Conservation (phyloP, 2,888 invertebrate species). For the Amphiduros pacificus region DNA sequence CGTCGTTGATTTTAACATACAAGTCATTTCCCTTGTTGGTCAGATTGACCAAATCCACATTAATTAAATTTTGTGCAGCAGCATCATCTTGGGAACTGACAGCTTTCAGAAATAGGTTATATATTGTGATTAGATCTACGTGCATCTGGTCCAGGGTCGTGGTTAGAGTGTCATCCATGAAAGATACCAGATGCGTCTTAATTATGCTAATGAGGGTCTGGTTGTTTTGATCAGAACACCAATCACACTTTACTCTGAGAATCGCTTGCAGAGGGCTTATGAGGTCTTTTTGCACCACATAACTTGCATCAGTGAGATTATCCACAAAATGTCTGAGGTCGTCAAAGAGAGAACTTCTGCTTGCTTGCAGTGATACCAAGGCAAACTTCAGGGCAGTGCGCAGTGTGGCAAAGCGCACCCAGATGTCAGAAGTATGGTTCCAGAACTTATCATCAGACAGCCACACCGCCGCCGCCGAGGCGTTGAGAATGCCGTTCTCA, state of each 20-base stretch:
- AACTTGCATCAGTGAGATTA: not conserved
- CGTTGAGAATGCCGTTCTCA: not conserved
- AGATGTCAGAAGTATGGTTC: slow-evolving; percentile 11
- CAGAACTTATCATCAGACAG: slow-evolving; percentile 14
- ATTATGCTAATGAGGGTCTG: not conserved
- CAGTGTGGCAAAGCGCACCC: slow-evolving; percentile 7
- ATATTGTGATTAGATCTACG: not conserved
- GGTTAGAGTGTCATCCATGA: not conserved
- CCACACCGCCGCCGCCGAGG: not conserved
- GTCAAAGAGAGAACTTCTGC: not conserved
- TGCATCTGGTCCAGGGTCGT: not conserved
- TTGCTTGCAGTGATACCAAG: not conserved
- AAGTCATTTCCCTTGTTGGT: not conserved
- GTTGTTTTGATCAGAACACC: not conserved
- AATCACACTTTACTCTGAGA: not conserved
- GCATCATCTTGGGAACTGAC: not conserved
- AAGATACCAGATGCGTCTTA: not conserved
- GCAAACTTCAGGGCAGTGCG: not conserved
- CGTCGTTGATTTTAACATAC: not conserved
- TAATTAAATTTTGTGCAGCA: not conserved
- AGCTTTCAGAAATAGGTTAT: not conserved
- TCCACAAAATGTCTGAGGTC: too few relatives aligned
- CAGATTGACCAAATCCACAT: not conserved
- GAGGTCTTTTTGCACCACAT: not conserved
- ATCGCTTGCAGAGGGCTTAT: not conserved